Evolutionary conservation across 2,113 vertebrate species (phyloP).

Genomic region (Gymnogyps californianus): DNA sequence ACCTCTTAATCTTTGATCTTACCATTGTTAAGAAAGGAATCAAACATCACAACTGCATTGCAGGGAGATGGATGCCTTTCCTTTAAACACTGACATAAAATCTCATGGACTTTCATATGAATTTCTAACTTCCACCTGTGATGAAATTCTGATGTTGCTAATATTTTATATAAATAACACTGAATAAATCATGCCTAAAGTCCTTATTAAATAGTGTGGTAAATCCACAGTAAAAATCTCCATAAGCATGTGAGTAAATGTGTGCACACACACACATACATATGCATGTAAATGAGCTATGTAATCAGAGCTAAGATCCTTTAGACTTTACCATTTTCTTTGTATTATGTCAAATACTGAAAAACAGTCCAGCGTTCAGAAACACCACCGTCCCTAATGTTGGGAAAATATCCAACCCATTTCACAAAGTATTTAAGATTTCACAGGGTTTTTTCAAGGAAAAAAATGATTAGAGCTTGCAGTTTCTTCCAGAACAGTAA

Average conservation of each 20-base stretch:
- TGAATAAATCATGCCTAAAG: neutral
- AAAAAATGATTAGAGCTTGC: neutral
- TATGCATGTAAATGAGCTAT: neutral
- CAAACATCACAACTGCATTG: neutral
- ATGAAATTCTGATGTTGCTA: neutral
- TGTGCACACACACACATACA: fast-evolving
- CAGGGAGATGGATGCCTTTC: neutral
- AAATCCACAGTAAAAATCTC: neutral
- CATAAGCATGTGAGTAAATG: fast-evolving
- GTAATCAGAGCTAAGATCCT: neutral
- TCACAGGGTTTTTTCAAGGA: fast-evolving
- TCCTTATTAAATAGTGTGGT: neutral
- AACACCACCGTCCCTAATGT: fast-evolving
- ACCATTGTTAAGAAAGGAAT: neutral
- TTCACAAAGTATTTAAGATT: neutral
- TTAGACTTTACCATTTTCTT: neutral
- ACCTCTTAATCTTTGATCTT: neutral
- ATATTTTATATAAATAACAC: neutral
- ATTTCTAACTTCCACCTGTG: neutral
- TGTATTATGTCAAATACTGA: neutral
- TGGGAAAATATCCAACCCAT: neutral
- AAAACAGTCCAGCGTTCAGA: neutral
- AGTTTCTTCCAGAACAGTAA: neutral
- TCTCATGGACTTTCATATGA: neutral
- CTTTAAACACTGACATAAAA: neutral